These are phyloP conservation scores for Bombus ignitus DNA, from an alignment of 1,140 invertebrate genomes.

Conservation along the genomic window DNA sequence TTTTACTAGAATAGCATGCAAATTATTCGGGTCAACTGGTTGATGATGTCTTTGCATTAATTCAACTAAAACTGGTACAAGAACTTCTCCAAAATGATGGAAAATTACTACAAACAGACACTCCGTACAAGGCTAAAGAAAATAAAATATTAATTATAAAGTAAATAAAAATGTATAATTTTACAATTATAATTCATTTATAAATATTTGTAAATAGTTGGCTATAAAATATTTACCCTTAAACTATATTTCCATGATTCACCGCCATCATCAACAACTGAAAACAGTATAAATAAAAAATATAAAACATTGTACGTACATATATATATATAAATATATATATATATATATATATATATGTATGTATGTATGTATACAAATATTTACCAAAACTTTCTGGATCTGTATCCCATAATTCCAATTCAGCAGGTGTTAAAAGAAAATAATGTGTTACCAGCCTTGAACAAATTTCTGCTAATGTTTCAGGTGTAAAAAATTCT, in stretches of 20 bases:
- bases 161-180: conserved; percentile 24
- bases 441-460: conserved; percentile 95
- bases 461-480: conserved; percentile 90
- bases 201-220: conserved; percentile 14
- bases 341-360: not conserved
- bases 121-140: conserved; percentile 92
- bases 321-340: not conserved
- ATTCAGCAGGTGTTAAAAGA: conserved; percentile 91
- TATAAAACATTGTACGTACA: not conserved
- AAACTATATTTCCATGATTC: conserved; percentile 96
- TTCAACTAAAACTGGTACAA: conserved; percentile 89
- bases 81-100: conserved; percentile 88
- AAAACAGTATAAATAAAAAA: conserved; percentile 59
- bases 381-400: conserved; percentile 92
- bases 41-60: conserved; percentile 86
- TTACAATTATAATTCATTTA: conserved; percentile 13
- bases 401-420: conserved; percentile 94
- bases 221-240: conserved; percentile 84
- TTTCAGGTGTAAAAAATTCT: conserved; percentile 88
- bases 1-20: conserved; percentile 91
- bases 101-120: conserved; percentile 92
- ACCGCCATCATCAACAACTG: conserved; percentile 91
- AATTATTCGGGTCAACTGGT: conserved; percentile 87
- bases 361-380: not conserved
- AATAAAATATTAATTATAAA: conserved; percentile 65